Conservation (phyloP, 2,888 invertebrate species). For the Icerya purchasi region DNA sequence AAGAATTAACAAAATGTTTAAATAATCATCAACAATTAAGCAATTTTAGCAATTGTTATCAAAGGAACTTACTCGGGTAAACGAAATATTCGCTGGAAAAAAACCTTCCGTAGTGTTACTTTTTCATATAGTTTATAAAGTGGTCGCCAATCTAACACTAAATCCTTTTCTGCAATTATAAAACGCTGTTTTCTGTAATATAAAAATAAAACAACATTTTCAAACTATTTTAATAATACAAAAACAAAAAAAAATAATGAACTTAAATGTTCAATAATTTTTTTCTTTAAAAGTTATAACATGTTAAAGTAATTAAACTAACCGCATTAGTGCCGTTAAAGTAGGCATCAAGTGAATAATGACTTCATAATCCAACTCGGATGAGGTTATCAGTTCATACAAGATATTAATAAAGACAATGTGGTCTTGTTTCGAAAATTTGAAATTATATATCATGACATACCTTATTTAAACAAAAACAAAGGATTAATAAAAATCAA, state of each 20-base stretch:
- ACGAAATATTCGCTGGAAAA: too few relatives aligned
- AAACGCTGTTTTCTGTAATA: slow-evolving; percentile 47
- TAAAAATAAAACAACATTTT: slow-evolving; percentile 8
- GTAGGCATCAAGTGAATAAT: background rate
- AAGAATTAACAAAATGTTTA: too few relatives aligned
- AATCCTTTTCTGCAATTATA: slow-evolving; percentile 39
- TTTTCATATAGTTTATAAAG: slow-evolving; percentile 44
- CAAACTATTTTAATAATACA: background rate
- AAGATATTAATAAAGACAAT: slow-evolving; percentile 54
- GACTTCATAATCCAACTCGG: background rate
- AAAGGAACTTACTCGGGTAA: too few relatives aligned
- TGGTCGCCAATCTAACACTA: slow-evolving; percentile 67
- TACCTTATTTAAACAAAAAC: too few relatives aligned
- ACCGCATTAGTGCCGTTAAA: background rate
- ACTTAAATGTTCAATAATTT: too few relatives aligned
- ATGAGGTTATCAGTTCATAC: slow-evolving; percentile 31
- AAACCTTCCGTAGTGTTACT: too few relatives aligned
- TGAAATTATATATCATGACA: slow-evolving; percentile 58
- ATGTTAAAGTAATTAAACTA: background rate
- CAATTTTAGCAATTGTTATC: too few relatives aligned
- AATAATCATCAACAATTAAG: too few relatives aligned
- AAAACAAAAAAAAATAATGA: background rate
- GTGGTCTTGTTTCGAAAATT: slow-evolving; percentile 80
- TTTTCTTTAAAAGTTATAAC: too few relatives aligned
- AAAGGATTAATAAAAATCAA: too few relatives aligned